Evolutionary conservation across 2,888 invertebrate species (phyloP).

Genomic region (Halocaridina rubra): DNA sequence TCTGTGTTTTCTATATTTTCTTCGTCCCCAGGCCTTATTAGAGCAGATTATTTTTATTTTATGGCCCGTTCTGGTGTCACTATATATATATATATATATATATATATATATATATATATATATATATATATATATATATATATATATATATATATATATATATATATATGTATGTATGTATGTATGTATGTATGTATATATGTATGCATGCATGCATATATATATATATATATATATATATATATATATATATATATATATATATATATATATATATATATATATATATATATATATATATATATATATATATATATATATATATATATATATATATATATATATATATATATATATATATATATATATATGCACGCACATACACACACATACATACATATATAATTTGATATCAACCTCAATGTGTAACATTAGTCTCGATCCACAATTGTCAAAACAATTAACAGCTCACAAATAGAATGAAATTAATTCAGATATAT

Average conservation of each 20-base stretch:
- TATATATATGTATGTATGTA: background rate
- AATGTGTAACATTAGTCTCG: too few species aligned
- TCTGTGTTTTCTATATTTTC: too few species aligned
- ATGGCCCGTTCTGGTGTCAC: too few species aligned
- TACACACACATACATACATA: background rate
- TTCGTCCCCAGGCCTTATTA: too few species aligned
- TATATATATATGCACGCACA: background rate
- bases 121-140: background rate
- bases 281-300: background rate
- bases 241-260: background rate
- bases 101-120: background rate
- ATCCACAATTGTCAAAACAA: too few species aligned
- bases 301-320: background rate
- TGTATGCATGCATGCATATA: background rate
- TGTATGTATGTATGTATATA: background rate
- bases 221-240: conserved; percentile 16
- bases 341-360: background rate
- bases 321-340: conserved; percentile 5
- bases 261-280: background rate
- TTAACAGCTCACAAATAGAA: too few species aligned
- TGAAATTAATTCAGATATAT: too few species aligned
- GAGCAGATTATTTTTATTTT: too few species aligned
- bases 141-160: background rate
- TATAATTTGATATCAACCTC: too few species aligned
- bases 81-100: background rate